These are phyloP conservation scores for Xiphorhynchus elegans DNA, from an alignment of 2,113 vertebrate genomes.

Conservation along the genomic window DNA sequence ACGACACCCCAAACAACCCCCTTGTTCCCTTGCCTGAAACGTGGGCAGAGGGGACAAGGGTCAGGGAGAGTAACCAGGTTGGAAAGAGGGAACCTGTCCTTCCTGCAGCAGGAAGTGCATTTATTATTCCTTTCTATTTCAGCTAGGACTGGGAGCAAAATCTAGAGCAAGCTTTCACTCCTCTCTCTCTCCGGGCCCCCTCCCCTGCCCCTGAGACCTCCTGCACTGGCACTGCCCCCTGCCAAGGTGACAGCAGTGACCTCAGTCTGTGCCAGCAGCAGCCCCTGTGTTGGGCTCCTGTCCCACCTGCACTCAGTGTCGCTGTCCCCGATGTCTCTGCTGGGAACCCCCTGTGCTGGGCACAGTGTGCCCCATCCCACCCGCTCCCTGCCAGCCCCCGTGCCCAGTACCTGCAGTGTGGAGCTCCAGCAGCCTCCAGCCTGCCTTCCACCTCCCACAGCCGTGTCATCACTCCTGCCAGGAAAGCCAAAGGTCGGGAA, in stretches of 20 bases:
- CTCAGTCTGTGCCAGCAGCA: not conserved
- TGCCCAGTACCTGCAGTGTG: fast-evolving
- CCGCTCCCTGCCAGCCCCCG: not conserved
- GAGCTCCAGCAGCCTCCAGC: not conserved
- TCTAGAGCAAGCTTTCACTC: not conserved
- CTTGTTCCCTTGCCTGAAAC: not conserved
- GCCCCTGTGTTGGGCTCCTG: not conserved
- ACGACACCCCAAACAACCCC: not conserved
- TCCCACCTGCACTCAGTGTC: fast-evolving
- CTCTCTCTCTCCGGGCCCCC: fast-evolving
- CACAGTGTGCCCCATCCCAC: fast-evolving
- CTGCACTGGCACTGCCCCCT: fast-evolving
- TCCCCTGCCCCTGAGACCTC: not conserved
- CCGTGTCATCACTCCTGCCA: not conserved
- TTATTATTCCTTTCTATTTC: not conserved
- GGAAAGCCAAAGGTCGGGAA: not conserved
- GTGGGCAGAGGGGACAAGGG: not conserved
- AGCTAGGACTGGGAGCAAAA: not conserved
- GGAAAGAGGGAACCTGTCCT: not conserved
- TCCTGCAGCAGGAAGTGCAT: fast-evolving
- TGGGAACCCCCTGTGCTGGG: fast-evolving
- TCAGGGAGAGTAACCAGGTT: not conserved
- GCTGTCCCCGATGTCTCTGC: fast-evolving
- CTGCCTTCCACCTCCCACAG: not conserved
- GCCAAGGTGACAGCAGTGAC: not conserved